Percentiles rank a stretch among this genome's conserved stretches.
Conservation (phyloP, 1,140 invertebrate species). For the Pachypeltis micranthus region DNA sequence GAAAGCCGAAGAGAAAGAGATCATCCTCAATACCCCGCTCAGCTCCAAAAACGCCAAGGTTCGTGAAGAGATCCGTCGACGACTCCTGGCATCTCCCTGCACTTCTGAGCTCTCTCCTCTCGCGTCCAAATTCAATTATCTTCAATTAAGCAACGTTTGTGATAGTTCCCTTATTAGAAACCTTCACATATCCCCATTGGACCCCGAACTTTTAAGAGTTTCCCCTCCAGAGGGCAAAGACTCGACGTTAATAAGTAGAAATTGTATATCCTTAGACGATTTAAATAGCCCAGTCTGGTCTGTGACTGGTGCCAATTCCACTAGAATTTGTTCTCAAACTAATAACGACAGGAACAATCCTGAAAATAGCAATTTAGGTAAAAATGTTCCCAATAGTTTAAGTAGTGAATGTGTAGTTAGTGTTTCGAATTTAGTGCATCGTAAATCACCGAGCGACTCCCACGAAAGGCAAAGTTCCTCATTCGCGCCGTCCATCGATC, state of each 20-base stretch:
- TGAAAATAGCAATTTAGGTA: conserved; percentile 10
- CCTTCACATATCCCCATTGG: not conserved
- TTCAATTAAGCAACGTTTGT: conserved; percentile 19
- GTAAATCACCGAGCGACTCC: not conserved
- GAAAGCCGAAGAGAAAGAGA: conserved; percentile 17
- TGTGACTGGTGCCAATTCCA: not conserved
- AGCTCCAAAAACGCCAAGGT: not conserved
- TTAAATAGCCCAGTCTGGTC: not conserved
- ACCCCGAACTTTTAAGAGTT: not conserved
- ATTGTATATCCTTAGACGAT: not conserved
- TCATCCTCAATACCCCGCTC: conserved; percentile 18
- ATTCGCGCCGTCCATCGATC: not conserved
- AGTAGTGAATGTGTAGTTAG: not conserved
- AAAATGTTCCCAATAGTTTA: not conserved
- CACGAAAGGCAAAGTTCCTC: not conserved
- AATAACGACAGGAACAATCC: conserved; percentile 18
- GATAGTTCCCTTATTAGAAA: not conserved
- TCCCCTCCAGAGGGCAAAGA: not conserved
- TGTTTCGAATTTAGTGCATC: not conserved
- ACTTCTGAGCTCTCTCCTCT: conserved; percentile 23
- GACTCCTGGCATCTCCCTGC: not conserved
- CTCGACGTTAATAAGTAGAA: not conserved
- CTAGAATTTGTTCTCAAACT: conserved; percentile 9
- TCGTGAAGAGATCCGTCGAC: not conserved
- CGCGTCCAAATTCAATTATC: conserved; percentile 23